phyloP scores from a whole-genome alignment of 2,888 invertebrate genomes.

The Aquatica leii region DNA sequence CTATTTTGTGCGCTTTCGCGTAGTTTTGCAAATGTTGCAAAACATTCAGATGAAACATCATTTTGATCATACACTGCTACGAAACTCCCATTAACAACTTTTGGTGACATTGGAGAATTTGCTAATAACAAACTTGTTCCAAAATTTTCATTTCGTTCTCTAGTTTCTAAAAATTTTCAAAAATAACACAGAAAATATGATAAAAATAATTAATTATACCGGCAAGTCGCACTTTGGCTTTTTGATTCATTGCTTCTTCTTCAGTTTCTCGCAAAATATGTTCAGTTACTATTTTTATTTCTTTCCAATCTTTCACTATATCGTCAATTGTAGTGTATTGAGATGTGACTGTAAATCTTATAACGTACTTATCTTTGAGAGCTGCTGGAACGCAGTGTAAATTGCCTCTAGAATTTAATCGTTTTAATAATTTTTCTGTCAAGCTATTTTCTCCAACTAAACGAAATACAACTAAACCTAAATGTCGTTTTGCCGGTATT shows the following conservation, averaged over 20 bases:
- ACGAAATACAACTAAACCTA: slow-evolving; percentile 92
- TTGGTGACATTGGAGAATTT: slow-evolving; percentile 96
- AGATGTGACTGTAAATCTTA: slow-evolving; percentile 94
- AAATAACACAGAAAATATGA: background rate
- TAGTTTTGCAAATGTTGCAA: slow-evolving; percentile 73
- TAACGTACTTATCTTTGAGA: slow-evolving; percentile 88
- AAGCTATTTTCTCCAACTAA: slow-evolving; percentile 84
- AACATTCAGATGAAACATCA: slow-evolving; percentile 76
- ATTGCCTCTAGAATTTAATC: slow-evolving; percentile 85
- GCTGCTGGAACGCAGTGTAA: slow-evolving; percentile 96
- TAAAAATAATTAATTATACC: slow-evolving; percentile 64
- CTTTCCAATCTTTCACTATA: slow-evolving; percentile 86
- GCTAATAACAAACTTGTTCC: slow-evolving; percentile 92
- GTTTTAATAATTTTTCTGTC: slow-evolving; percentile 88
- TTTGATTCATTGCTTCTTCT: slow-evolving; percentile 57
- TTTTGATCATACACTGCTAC: slow-evolving; percentile 88
- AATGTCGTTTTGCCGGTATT: slow-evolving; percentile 84
- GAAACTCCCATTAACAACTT: slow-evolving; percentile 94
- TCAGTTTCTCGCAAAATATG: slow-evolving; percentile 74
- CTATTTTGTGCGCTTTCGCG: slow-evolving; percentile 79
- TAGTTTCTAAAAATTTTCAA: slow-evolving; percentile 70
- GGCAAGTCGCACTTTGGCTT: slow-evolving; percentile 77
- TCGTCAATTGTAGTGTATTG: slow-evolving; percentile 82
- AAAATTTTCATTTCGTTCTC: slow-evolving; percentile 84
- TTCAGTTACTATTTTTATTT: slow-evolving; percentile 77